Percentiles rank a stretch among this genome's conserved stretches.
These are phyloP conservation scores for Anoncus sp. DNA, from an alignment of 2,888 invertebrate genomes.

Conservation along the genomic window DNA sequence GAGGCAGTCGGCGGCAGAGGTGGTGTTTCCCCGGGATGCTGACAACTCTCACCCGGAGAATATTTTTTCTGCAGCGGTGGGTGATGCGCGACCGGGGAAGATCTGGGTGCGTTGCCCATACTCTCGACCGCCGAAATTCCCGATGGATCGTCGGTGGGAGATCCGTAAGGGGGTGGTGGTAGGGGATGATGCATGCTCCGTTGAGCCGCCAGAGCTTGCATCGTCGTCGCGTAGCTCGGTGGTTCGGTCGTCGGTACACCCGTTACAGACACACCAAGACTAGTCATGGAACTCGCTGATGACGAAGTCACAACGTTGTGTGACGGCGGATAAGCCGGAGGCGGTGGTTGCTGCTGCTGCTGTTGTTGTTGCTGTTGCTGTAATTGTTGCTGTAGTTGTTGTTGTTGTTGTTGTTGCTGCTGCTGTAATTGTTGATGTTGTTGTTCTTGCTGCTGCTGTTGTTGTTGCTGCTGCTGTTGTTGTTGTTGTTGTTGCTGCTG, in stretches of 20 bases:
- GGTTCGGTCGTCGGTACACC: conserved; percentile 93
- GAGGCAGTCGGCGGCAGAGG: conserved; percentile 86
- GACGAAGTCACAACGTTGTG: conserved; percentile 81
- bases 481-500: conserved; percentile 86
- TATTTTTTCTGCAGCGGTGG: conserved; percentile 89
- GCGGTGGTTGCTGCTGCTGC: conserved; percentile 83
- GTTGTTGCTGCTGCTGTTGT: conserved; percentile 89
- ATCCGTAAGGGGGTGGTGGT: conserved; percentile 88
- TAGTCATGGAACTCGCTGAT: conserved; percentile 72
- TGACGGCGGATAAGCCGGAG: conserved; percentile 85
- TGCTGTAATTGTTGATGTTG: conserved; percentile 72
- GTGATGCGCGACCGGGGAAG: conserved; percentile 84
- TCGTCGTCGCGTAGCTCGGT: conserved; percentile 96
- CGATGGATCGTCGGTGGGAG: conserved; percentile 81
- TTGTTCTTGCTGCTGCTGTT: conserved; percentile 83
- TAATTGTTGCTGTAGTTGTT: conserved; percentile 82
- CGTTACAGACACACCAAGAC: conserved; percentile 76
- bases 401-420: conserved; percentile 84
- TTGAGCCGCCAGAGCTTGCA: conserved; percentile 90
- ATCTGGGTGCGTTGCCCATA: conserved; percentile 81
- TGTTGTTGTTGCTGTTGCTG: conserved; percentile 88
- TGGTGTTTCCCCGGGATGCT: conserved; percentile 83
- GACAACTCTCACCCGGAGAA: conserved; percentile 84
- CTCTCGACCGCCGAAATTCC: conserved; percentile 79
- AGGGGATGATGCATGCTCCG: conserved; percentile 87